Evolutionary conservation across 2,113 vertebrate genomes (phyloP).

Genomic region (Pristiophorus japonicus): DNA sequence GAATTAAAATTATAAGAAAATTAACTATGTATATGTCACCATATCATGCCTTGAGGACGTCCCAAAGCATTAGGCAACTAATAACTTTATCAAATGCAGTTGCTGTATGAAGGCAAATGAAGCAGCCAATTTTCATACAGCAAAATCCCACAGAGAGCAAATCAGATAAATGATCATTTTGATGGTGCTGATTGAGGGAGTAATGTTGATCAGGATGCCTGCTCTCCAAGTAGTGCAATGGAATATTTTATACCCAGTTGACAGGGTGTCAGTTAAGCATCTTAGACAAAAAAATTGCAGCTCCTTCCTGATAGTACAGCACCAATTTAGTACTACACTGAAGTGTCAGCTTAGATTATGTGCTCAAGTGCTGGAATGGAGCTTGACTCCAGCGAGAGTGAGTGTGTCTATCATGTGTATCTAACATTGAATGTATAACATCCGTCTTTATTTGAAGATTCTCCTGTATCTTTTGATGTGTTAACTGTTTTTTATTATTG

Average conservation of each 20-base stretch:
- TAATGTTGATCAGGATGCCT: neutral
- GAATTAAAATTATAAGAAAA: neutral
- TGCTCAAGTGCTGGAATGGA: neutral
- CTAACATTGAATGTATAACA: neutral
- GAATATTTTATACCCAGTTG: neutral
- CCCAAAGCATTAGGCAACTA: neutral
- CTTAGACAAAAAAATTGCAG: neutral
- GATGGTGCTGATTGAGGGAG: neutral
- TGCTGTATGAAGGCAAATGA: neutral
- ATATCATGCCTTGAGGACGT: neutral
- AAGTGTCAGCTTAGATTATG: neutral
- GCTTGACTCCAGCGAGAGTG: neutral
- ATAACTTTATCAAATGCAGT: neutral
- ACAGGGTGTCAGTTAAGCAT: neutral
- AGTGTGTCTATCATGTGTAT: neutral
- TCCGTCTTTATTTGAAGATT: neutral
- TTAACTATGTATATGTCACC: neutral
- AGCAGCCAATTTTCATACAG: neutral
- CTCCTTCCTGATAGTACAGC: neutral
- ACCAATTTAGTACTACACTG: neutral
- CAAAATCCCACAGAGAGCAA: neutral
- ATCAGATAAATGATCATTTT: neutral
- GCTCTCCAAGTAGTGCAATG: neutral
- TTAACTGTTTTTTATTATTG: conserved; percentile 42
- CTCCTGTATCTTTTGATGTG: conserved; percentile 22